These are phyloP conservation scores for Glossophaga mutica DNA, from an alignment of 2,797 vertebrate species.

Conservation along the genomic window DNA sequence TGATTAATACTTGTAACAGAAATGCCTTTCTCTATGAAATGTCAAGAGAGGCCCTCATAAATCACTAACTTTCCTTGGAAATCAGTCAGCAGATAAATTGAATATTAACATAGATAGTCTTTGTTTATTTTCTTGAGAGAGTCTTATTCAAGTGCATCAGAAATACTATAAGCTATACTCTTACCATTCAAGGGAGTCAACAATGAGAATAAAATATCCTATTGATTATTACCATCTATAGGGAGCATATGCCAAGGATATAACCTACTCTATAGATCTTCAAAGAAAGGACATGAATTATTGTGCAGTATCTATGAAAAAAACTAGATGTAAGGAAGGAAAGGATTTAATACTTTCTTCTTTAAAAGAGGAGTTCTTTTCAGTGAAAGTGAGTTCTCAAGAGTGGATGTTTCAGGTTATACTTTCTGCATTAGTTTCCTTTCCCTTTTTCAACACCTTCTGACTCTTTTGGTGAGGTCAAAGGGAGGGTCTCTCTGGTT, in stretches of 20 bases:
- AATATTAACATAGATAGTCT: background rate
- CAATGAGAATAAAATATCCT: background rate
- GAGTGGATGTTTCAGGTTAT: background rate
- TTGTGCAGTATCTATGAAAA: background rate
- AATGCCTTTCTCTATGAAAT: background rate
- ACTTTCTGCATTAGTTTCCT: background rate
- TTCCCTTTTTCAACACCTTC: background rate
- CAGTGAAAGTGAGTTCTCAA: background rate
- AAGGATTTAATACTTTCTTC: background rate
- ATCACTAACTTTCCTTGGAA: background rate
- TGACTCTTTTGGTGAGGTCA: background rate
- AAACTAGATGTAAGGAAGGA: background rate
- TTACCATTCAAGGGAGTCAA: background rate
- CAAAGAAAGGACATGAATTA: background rate
- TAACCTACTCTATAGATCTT: background rate
- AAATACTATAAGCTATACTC: background rate
- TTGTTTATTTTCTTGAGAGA: background rate
- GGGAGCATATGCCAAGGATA: background rate
- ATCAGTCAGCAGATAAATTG: background rate
- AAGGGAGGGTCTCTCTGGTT: background rate
- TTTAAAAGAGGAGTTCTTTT: background rate
- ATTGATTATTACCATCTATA: background rate
- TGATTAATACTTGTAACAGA: conserved; percentile 22
- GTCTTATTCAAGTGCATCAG: background rate
- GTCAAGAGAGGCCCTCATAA: background rate